These are phyloP conservation scores for Chloroceryle inda DNA, from an alignment of 2,797 vertebrate species.

Conservation along the genomic window DNA sequence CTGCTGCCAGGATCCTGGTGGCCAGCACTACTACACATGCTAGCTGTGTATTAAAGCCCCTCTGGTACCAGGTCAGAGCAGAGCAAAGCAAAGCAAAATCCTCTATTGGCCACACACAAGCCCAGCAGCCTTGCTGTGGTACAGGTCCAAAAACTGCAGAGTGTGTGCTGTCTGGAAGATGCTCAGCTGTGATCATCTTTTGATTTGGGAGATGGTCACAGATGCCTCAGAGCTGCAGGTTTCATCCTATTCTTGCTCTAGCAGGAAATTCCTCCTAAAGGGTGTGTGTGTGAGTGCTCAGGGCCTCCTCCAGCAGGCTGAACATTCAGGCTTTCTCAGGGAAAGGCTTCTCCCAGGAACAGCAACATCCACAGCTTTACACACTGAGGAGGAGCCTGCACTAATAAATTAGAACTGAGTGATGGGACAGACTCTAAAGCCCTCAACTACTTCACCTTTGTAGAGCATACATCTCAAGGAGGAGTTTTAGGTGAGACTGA, in stretches of 20 bases:
- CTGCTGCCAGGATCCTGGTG: neutral
- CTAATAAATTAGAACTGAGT: neutral
- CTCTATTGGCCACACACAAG: fast-evolving
- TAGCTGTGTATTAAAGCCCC: neutral
- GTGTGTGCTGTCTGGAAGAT: fast-evolving
- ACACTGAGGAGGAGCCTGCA: neutral
- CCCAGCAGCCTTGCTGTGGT: neutral
- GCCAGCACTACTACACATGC: neutral
- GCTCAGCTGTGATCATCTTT: neutral
- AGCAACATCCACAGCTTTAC: neutral
- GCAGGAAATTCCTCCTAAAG: neutral
- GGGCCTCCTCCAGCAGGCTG: neutral
- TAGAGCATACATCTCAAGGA: fast-evolving
- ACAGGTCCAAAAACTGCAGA: neutral
- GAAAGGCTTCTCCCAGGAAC: neutral
- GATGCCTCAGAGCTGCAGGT: neutral
- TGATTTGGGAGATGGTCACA: neutral
- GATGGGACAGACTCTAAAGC: neutral
- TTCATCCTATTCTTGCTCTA: neutral
- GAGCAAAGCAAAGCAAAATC: neutral
- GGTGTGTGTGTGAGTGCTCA: too few relatives aligned
- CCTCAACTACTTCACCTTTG: neutral
- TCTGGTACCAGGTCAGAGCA: neutral
- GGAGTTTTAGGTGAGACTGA: neutral
- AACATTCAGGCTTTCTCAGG: neutral